phyloP scores from a whole-genome alignment of 2,797 vertebrate species.

The Myotis myotis region DNA sequence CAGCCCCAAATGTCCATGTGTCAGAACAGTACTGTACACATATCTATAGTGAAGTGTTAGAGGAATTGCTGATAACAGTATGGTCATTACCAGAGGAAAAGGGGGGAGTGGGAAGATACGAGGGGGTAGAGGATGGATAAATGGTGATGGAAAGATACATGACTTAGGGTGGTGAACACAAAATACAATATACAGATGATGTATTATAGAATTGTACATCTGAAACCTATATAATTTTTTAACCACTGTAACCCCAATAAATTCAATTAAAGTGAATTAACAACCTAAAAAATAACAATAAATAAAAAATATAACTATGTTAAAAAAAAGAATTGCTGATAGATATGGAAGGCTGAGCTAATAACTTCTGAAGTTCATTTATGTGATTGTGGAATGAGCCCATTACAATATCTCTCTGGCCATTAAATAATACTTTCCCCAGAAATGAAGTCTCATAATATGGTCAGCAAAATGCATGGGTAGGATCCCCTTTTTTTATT shows the following conservation, averaged over 20 bases:
- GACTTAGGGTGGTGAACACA: not conserved
- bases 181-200: not conserved
- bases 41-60: not conserved
- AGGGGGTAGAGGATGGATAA: not conserved
- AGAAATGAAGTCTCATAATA: not conserved
- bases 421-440: not conserved
- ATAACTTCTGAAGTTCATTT: not conserved
- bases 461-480: not conserved
- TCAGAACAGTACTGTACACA: not conserved
- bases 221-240: not conserved
- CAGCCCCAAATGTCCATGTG: not conserved
- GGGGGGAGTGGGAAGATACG: not conserved
- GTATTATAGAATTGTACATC: not conserved
- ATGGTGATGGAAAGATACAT: not conserved
- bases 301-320: not conserved
- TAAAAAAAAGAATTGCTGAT: not conserved
- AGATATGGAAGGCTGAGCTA: not conserved
- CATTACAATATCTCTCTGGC: not conserved
- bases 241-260: not conserved
- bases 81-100: not conserved
- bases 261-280: not conserved
- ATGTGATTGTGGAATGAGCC: not conserved
- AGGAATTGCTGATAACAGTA: not conserved
- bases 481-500: not conserved
- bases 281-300: not conserved